Evolutionary conservation across 2,797 vertebrate genomes (phyloP).

Genomic region (Intellagama lesueurii): DNA sequence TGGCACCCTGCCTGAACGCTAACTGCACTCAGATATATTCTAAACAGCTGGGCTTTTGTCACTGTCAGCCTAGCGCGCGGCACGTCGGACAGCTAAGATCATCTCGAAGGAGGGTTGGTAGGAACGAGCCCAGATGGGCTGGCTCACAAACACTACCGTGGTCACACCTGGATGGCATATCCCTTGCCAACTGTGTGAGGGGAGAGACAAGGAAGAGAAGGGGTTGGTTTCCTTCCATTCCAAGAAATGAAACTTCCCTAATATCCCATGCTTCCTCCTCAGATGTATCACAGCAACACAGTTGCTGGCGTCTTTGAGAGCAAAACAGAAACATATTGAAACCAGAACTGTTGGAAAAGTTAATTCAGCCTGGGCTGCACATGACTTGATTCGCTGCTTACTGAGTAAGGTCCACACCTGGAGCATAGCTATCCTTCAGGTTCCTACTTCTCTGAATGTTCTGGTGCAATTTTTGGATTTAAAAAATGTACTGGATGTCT

Average conservation of each 20-base stretch:
- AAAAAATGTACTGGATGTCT: background rate
- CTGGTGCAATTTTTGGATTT: background rate
- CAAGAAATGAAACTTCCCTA: background rate
- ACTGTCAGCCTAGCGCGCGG: background rate
- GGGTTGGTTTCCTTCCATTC: background rate
- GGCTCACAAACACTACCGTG: background rate
- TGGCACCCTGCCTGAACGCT: background rate
- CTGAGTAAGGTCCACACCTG: background rate
- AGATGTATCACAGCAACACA: background rate
- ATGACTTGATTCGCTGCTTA: too few relatives aligned
- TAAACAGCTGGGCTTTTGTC: slow-evolving; percentile 37
- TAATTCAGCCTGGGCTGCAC: background rate
- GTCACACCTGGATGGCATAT: background rate
- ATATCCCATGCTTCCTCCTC: background rate
- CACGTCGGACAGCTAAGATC: slow-evolving; percentile 3
- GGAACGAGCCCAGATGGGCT: slow-evolving; percentile 26
- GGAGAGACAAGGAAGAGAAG: background rate
- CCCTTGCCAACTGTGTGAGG: background rate
- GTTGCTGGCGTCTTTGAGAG: background rate
- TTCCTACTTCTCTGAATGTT: background rate
- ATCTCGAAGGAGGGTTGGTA: slow-evolving; percentile 15
- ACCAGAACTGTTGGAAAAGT: background rate
- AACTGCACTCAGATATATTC: slow-evolving; percentile 16
- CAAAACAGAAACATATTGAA: background rate
- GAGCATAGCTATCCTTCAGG: background rate